Percentiles rank a stretch among this genome's conserved stretches.
Evolutionary conservation across 2,888 invertebrate genomes (phyloP).

Genomic region (Pollenia amentaria): DNA sequence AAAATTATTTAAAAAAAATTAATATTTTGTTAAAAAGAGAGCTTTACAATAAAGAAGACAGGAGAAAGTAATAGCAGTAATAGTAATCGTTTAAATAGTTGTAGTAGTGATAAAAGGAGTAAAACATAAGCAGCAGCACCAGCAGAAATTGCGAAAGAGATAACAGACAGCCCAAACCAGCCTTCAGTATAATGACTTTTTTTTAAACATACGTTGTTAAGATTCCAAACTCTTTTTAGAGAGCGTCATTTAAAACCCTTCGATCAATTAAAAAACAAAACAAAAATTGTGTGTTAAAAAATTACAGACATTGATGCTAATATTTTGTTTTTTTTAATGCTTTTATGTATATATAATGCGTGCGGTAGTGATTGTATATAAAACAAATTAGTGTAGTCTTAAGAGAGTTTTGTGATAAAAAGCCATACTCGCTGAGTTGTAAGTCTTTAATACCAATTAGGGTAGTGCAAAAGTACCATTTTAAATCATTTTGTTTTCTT

Average conservation of each 20-base stretch:
- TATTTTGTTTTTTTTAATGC: constrained; percentile 25
- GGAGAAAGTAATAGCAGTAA: constrained; percentile 51
- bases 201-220: constrained; percentile 33
- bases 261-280: constrained; percentile 19
- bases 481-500: constrained; percentile 18
- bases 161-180: constrained; percentile 51
- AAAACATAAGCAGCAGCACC: constrained; percentile 73
- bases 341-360: constrained; percentile 44
- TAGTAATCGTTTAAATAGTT: constrained; percentile 50
- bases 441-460: constrained; percentile 59
- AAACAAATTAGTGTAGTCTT: constrained; percentile 63
- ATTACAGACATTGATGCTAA: constrained; percentile 37
- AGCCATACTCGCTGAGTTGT: constrained; percentile 64
- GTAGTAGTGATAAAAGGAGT: constrained; percentile 26
- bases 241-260: constrained; percentile 25
- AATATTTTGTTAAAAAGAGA: constrained; percentile 24
- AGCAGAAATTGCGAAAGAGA: constrained; percentile 63
- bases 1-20: constrained; percentile 26
- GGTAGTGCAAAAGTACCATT: constrained; percentile 70
- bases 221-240: constrained; percentile 33
- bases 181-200: constrained; percentile 39
- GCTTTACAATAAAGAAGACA: constrained; percentile 41
- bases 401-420: constrained; percentile 57
- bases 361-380: constrained; percentile 51
- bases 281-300: constrained; percentile 44